phyloP scores from a whole-genome alignment of 2,113 vertebrate genomes.

The Brachyhypopomus occidentalis region DNA sequence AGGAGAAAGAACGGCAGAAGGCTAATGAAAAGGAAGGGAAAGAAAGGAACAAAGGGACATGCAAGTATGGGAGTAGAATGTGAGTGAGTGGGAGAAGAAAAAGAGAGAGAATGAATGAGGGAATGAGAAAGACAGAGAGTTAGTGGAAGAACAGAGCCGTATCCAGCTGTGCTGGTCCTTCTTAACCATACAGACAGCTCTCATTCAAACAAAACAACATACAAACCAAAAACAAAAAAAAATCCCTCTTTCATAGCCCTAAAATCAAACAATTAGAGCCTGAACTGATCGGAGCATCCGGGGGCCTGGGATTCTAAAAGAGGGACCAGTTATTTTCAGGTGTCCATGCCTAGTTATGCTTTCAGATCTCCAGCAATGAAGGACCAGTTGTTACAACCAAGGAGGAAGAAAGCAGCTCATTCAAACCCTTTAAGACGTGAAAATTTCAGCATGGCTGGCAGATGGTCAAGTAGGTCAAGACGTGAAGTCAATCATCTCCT shows the following conservation, averaged over 20 bases:
- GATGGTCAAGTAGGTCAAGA: neutral
- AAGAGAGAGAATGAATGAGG: slow-evolving; percentile 49
- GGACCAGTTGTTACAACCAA: slow-evolving; percentile 70
- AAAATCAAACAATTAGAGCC: slow-evolving; percentile 64
- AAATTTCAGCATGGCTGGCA: slow-evolving; percentile 59
- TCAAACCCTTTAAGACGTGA: slow-evolving; percentile 59
- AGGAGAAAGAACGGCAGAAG: slow-evolving; percentile 6
- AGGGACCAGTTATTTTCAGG: slow-evolving; percentile 70
- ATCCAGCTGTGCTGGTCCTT: slow-evolving; percentile 70
- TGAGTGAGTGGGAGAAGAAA: slow-evolving; percentile 1
- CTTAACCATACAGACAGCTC: slow-evolving; percentile 30
- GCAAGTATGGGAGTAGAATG: neutral
- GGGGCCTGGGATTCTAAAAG: slow-evolving; percentile 63
- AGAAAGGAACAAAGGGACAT: slow-evolving; percentile 5
- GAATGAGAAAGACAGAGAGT: slow-evolving; percentile 40
- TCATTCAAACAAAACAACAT: slow-evolving; percentile 40
- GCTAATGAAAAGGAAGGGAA: slow-evolving; percentile 44
- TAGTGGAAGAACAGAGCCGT: slow-evolving; percentile 49
- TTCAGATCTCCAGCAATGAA: slow-evolving; percentile 71
- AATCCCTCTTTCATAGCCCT: slow-evolving; percentile 55
- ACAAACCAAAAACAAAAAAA: too few relatives aligned
- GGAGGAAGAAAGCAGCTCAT: slow-evolving; percentile 62
- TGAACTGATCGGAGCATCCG: slow-evolving; percentile 63
- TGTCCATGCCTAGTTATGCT: slow-evolving; percentile 66
- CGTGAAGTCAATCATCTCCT: neutral